Evolutionary conservation across 2,888 invertebrate species (phyloP).

Genomic region (Timema cristinae): DNA sequence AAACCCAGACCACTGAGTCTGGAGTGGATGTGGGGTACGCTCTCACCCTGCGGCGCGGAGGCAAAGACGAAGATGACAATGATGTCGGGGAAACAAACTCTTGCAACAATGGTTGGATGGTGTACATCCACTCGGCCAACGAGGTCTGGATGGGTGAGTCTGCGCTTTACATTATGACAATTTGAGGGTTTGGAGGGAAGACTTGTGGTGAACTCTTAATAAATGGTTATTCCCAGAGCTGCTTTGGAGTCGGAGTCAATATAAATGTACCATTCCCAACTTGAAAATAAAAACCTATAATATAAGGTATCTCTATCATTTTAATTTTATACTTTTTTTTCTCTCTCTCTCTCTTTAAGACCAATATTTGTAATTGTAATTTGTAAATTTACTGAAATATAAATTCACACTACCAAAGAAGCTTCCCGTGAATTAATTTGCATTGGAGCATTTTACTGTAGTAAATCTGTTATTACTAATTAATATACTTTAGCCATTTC

Average conservation of each 20-base stretch:
- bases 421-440: too few species aligned
- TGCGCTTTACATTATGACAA: neutral
- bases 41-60: constrained; percentile 51
- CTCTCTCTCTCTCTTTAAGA: too few species aligned
- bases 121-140: constrained; percentile 56
- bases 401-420: too few species aligned
- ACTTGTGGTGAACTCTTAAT: neutral
- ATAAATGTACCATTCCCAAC: too few species aligned
- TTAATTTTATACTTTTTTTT: too few species aligned
- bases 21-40: constrained; percentile 54
- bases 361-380: too few species aligned
- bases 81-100: neutral
- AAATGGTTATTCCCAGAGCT: neutral
- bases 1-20: constrained; percentile 45
- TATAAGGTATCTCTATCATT: too few species aligned
- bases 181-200: neutral
- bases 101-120: constrained; percentile 53
- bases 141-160: constrained; percentile 48
- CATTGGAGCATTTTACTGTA: too few species aligned
- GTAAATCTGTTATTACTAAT: too few species aligned
- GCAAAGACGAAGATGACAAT: neutral
- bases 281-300: too few species aligned
- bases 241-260: neutral
- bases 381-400: too few species aligned
- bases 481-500: too few species aligned